These are phyloP conservation scores for Drosophila koepferae DNA, from an alignment of 2,888 invertebrate species.

Conservation along the genomic window DNA sequence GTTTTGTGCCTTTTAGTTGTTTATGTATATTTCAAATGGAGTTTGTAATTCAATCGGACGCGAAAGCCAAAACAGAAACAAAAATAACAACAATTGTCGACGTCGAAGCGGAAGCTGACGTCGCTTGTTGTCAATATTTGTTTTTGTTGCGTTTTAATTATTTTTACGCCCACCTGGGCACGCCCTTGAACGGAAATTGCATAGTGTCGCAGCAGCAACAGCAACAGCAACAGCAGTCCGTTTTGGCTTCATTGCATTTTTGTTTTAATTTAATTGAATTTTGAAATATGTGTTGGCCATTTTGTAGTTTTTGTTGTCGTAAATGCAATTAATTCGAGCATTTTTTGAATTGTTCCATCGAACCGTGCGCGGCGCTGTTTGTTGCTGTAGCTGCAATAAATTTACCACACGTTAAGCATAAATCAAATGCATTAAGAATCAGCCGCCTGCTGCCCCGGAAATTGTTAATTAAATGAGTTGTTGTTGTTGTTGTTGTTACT, in stretches of 20 bases:
- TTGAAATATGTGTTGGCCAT: conserved; percentile 69
- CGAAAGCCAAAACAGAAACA: conserved; percentile 43
- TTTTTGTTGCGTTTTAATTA: conserved; percentile 67
- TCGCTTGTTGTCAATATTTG: conserved; percentile 52
- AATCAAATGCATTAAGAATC: conserved; percentile 65
- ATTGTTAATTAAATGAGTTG: conserved; percentile 68
- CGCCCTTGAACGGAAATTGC: conserved; percentile 73
- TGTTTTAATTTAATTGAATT: conserved; percentile 78
- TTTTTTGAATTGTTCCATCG: conserved; percentile 64
- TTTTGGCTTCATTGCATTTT: conserved; percentile 41
- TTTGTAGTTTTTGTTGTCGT: conserved; percentile 45
- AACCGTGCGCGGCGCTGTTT: conserved; percentile 43
- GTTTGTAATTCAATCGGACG: conserved; percentile 62
- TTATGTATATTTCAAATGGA: conserved; percentile 18
- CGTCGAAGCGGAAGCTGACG: conserved; percentile 47
- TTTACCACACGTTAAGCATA: conserved; percentile 58
- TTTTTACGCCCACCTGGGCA: conserved; percentile 78
- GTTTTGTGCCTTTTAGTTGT: not conserved
- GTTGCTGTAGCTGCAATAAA: conserved; percentile 57
- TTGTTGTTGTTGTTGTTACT: conserved; percentile 8
- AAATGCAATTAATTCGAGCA: conserved; percentile 78
- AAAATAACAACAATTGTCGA: conserved; percentile 34
- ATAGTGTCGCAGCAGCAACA: conserved; percentile 58
- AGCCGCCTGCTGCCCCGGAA: conserved; percentile 12
- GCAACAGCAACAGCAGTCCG: conserved; percentile 13